Percentiles rank a stretch among this genome's conserved stretches.
Evolutionary conservation across 2,888 invertebrate genomes (phyloP).

Genomic region (Chydorus sphaericus): DNA sequence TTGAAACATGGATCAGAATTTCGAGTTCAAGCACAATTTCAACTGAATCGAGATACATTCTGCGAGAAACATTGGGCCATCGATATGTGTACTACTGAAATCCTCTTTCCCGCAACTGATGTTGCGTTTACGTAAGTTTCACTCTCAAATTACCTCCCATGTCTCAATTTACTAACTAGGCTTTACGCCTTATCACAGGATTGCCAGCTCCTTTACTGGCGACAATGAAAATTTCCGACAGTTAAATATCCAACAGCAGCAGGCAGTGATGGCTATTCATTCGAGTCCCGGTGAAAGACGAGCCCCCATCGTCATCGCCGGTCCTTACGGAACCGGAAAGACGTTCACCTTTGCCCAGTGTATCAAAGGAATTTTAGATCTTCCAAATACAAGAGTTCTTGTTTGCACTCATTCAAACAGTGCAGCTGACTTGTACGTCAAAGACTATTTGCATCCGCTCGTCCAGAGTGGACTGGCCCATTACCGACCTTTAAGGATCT

Average conservation of each 20-base stretch:
- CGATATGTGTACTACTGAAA: constrained; percentile 42
- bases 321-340: constrained; percentile 77
- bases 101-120: constrained; percentile 38
- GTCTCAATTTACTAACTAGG: constrained; percentile 7
- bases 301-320: constrained; percentile 22
- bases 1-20: constrained; percentile 47
- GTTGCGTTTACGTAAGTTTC: constrained; percentile 40
- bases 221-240: too few species aligned
- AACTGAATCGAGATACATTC: constrained; percentile 59
- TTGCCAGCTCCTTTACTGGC: too few species aligned
- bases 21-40: constrained; percentile 59
- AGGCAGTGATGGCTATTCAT: constrained; percentile 61
- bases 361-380: constrained; percentile 47
- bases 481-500: constrained; percentile 56
- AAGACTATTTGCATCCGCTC: constrained; percentile 65
- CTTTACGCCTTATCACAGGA: background rate
- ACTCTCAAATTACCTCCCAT: too few species aligned
- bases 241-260: constrained; percentile 59
- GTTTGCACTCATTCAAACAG: constrained; percentile 76
- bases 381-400: constrained; percentile 50
- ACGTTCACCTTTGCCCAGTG: constrained; percentile 63
- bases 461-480: constrained; percentile 48
- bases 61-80: constrained; percentile 74
- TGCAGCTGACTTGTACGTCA: constrained; percentile 70
- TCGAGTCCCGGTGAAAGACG: constrained; percentile 29